Base-by-base conservation (phyloP, 1,140 invertebrate genomes). In the Dendrolimus kikuchii region DNA sequence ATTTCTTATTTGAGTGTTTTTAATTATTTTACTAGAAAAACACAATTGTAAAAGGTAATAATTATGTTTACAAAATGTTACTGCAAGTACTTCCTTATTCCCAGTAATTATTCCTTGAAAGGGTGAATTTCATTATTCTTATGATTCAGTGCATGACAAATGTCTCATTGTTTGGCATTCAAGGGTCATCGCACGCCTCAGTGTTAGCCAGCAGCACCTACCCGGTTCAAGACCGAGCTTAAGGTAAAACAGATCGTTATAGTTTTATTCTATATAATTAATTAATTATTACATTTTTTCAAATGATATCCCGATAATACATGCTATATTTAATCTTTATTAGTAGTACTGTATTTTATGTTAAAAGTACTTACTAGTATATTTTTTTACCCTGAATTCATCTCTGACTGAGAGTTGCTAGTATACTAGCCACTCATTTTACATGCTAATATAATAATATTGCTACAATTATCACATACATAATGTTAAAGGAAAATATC, bases 191-290 rank as follows among this genome's bases (percentile, higher is more conserved):
- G 77, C 49, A 64, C 77, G 66, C 68, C 60, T 59, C 66, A 63
- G 50, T 53, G 58, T 56, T 48, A 64, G 55, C 58, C 56, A 52
- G 56, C 65, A 55, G 53, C 23, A 23, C 23, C 23, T 61, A 53
- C 66, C 58, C 57, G 68, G 70, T 76, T 73, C 77, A 78, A 76
- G 74, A 81, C 53, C 71, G 74, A 64, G 60, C 67, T 67, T 68
- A 57, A 64, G 60, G 59, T 49, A 52, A n/a, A n/a, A 62, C 60
- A 46, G 53, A 58, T 59, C 57, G 60, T 66, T 65, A 66, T 68
- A 59, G 68, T 44, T 75, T 72, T 79, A 77, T 79, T 77, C 75
- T 62, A 68, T 74, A 62, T 71, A 80, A 71, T 80, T 76, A 80
- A 67, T n/a, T n/a, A n/a, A 68, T 67, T 72, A 66, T 72, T 66